Base-by-base conservation (phyloP, 2,888 invertebrate genomes). In the Tenthredo mesomela region DNA sequence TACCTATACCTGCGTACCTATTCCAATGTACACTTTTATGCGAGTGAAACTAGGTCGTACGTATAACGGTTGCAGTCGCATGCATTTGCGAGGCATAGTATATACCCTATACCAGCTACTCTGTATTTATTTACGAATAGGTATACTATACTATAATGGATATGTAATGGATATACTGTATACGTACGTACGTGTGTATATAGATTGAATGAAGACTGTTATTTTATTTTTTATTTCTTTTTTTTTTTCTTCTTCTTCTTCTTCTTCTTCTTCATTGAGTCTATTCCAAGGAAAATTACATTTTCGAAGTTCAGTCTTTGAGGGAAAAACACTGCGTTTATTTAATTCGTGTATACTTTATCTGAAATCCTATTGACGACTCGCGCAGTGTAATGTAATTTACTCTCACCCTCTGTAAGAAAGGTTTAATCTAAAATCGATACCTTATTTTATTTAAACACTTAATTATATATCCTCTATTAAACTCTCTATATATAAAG, bases 41-140 rank as follows among this genome's bases (percentile, higher is more conserved):
- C 77, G 71, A 54, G 9, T 77, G 58, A 80, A 80, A 80, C 80
- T 80, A 80, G 80, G 80, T 80, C 80, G 61, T 58, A 80, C 58
- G 61, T 61, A 80, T 80, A 80, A 80, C 80, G 80, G 80, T 80
- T 61, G 80, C 80, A 61, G 40, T 80, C 61, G 61, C 80, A 25
- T n/a, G 75, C 50, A 50, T 77, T 37, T 37, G 40, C 37, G 33
- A 58, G 58, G 58, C 43, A 25, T 29, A 50, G 18, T 18, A n/a
- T 47, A 37, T 7, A 29, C n/a, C 29, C 29, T 33, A 33, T 37
- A 37, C 37, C 37, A 37, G 37, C 6, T 33, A 47, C 77, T 77
- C 50, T 9, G 29, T n/a, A 77, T 50, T 77, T 33, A 77, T 77
- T 77, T n/a, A 77, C 77, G 77, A 77, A 77, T 77, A 4, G 33